These are phyloP conservation scores for Troides helena DNA, from an alignment of 2,888 invertebrate genomes.

Conservation along the genomic window DNA sequence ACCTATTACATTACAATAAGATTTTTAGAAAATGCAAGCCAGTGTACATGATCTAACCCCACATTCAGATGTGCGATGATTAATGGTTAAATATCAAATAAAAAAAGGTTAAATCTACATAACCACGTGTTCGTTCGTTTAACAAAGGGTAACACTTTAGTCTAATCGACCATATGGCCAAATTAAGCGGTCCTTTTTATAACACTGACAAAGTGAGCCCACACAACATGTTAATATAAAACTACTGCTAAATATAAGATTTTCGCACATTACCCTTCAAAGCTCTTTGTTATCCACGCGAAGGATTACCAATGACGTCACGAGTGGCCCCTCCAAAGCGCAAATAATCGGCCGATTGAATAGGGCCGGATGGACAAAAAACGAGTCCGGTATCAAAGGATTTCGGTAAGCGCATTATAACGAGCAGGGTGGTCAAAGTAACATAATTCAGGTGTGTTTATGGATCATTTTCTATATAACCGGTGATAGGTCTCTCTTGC, in stretches of 20 bases:
- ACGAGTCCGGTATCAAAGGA: conserved; percentile 27
- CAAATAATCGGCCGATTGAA: conserved; percentile 41
- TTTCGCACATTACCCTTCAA: conserved; percentile 25
- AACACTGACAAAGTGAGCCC: conserved; percentile 23
- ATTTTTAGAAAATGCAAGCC: no score
- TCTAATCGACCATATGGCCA: conserved; percentile 25
- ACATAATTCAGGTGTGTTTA: conserved; percentile 10
- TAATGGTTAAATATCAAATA: no score
- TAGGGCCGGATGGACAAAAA: conserved; percentile 50
- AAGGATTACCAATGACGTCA: conserved; percentile 28
- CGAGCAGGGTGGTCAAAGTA: conserved; percentile 26
- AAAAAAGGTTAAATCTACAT: not conserved
- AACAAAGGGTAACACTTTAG: conserved; percentile 13
- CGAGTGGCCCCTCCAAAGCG: conserved; percentile 31
- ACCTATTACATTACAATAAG: no score
- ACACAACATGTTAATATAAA: conserved; percentile 18
- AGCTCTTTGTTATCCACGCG: conserved; percentile 17
- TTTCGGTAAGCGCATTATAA: conserved; percentile 25
- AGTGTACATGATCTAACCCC: no score
- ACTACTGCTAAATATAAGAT: conserved; percentile 6
- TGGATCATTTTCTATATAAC: not conserved
- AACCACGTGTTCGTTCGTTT: conserved; percentile 15
- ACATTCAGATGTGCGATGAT: no score
- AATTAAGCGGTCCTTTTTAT: conserved; percentile 20
- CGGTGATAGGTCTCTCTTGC: no score